phyloP scores from a whole-genome alignment of 92 coral and sea anemone species.

The Bergia sp. region DNA sequence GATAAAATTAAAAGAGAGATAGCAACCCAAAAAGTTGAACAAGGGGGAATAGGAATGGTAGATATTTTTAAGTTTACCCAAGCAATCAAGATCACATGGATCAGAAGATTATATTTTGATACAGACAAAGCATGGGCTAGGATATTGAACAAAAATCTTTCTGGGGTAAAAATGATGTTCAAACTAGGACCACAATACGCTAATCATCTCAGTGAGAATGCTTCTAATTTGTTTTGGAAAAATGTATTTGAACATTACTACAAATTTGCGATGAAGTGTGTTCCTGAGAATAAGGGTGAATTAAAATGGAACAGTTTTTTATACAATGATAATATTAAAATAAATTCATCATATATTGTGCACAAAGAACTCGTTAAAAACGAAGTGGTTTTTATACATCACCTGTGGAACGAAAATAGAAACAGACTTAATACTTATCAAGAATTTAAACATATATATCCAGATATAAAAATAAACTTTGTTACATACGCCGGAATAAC shows the following conservation, averaged over 20 bases:
- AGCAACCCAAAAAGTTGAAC: background rate
- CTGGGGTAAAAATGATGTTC: background rate
- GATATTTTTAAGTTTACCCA: background rate
- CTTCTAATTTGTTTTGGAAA: constrained; percentile 5
- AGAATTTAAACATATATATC: background rate
- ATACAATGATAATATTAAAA: constrained; percentile 1
- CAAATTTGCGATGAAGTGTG: constrained; percentile 16
- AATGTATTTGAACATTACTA: constrained; percentile 9
- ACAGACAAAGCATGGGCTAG: background rate
- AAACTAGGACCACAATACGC: constrained; percentile 11
- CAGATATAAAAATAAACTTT: constrained; percentile 6
- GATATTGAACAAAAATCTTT: background rate
- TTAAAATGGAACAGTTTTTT: constrained; percentile 1
- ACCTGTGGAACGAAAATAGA: constrained; percentile 4
- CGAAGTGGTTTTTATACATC: background rate
- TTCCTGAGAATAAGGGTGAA: constrained; percentile 11
- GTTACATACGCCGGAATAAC: constrained; percentile 6
- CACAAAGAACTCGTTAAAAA: constrained; percentile 2
- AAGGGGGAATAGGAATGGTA: background rate
- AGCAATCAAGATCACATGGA: constrained; percentile 14
- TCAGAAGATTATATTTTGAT: constrained; percentile 10
- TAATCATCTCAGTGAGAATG: background rate
- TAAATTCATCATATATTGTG: background rate
- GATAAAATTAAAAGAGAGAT: constrained; percentile 16
- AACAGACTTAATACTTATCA: background rate